Conservation (phyloP, 2,113 vertebrate species). For the Eleginops maclovinus region DNA sequence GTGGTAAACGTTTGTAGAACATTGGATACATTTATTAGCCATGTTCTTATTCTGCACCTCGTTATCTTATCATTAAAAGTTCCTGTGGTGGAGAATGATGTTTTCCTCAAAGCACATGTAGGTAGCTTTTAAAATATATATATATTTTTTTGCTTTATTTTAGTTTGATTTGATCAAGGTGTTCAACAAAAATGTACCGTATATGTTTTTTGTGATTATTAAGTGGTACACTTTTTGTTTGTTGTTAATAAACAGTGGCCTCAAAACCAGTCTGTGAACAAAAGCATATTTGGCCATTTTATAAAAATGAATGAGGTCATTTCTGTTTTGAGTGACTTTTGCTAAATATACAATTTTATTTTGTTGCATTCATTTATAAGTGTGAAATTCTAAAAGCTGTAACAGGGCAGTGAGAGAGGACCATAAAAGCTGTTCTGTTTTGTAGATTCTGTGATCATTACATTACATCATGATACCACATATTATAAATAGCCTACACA, state of each 20-base stretch:
- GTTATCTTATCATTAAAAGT: not conserved
- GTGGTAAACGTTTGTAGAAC: not conserved
- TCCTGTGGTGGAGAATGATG: not conserved
- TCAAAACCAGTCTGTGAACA: conserved; percentile 17
- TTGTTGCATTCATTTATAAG: conserved; percentile 12
- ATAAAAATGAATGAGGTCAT: not conserved
- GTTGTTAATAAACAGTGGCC: no score
- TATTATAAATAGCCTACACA: no score
- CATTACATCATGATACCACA: no score
- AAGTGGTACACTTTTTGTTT: no score
- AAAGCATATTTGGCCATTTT: conserved; percentile 6
- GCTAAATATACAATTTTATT: conserved; percentile 23
- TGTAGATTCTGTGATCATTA: conserved; percentile 7
- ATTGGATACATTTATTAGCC: no score
- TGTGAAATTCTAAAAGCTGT: conserved; percentile 16
- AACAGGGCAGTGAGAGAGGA: not conserved
- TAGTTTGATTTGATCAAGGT: no score
- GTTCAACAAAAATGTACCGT: no score
- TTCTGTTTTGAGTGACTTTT: conserved; percentile 2
- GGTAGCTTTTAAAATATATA: no score
- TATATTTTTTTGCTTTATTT: no score
- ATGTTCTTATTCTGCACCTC: not conserved
- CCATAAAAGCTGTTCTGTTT: conserved; percentile 34
- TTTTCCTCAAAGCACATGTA: no score
- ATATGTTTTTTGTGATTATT: no score